Evolutionary conservation across 2,888 invertebrate genomes (phyloP).

Genomic region (Lasioglossum villosulum): DNA sequence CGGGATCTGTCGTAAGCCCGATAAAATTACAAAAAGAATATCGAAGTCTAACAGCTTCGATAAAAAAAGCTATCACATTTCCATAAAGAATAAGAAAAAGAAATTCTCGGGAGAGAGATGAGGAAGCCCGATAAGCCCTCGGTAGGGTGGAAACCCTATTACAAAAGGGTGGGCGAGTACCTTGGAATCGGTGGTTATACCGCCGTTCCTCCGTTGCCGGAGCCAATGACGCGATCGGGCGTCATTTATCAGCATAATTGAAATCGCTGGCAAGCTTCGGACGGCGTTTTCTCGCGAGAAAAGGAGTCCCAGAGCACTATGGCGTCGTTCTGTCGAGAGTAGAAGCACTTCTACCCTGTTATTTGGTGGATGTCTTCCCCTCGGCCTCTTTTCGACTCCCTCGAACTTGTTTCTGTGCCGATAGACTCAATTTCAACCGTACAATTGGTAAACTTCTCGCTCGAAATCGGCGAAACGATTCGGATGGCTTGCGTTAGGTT

Average conservation of each 20-base stretch:
- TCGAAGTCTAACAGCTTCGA: background rate
- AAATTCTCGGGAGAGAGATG: background rate
- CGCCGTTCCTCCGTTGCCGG: background rate
- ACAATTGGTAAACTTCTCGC: background rate
- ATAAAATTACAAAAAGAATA: slow-evolving; percentile 6
- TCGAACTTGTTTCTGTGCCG: background rate
- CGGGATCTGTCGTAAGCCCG: background rate
- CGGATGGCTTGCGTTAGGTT: background rate
- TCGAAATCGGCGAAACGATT: background rate
- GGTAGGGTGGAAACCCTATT: background rate
- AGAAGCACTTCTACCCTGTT: background rate
- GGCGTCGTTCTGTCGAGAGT: slow-evolving; percentile 29
- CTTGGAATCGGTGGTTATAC: background rate
- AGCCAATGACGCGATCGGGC: background rate
- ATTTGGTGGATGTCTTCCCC: background rate
- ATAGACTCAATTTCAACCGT: background rate
- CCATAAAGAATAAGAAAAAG: slow-evolving; percentile 4
- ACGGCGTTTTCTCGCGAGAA: slow-evolving; percentile 1
- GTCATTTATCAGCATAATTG: slow-evolving; percentile 33
- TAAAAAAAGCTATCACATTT: slow-evolving; percentile 6
- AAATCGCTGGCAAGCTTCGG: slow-evolving; percentile 28
- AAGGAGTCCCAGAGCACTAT: slow-evolving; percentile 2
- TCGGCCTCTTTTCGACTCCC: background rate
- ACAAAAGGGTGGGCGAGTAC: background rate
- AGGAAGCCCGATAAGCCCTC: background rate